Conservation (phyloP, 2,888 invertebrate species). For the Mythimna loreyi region DNA sequence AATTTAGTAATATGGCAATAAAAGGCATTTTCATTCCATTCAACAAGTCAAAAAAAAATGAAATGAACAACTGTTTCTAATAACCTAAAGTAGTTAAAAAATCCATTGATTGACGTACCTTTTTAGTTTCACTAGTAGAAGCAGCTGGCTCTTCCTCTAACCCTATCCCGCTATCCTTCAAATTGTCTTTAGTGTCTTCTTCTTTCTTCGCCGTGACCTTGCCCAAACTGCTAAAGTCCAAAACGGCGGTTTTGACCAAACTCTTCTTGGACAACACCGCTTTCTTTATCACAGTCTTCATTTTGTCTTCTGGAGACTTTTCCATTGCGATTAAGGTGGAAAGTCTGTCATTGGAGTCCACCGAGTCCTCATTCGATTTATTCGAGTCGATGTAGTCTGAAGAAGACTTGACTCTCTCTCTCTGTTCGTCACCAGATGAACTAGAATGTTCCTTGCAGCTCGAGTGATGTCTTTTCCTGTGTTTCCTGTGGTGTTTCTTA, state of each 20-base stretch:
- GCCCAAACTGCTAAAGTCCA: conserved; percentile 83
- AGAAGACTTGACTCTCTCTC: conserved; percentile 81
- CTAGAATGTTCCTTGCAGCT: conserved; percentile 87
- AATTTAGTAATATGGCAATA: too few species aligned
- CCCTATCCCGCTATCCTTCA: conserved; percentile 86
- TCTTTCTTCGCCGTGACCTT: conserved; percentile 78
- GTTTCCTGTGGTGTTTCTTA: conserved; percentile 95
- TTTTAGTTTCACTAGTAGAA: conserved; percentile 79
- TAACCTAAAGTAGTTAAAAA: too few species aligned
- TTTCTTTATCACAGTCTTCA: conserved; percentile 87
- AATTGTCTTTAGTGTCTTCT: conserved; percentile 79
- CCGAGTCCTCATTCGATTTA: conserved; percentile 87
- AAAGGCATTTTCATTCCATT: too few species aligned
- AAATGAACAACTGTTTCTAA: too few species aligned
- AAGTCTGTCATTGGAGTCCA: conserved; percentile 81
- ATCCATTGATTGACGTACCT: conserved; percentile 71
- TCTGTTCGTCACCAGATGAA: conserved; percentile 89
- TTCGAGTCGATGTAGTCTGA: conserved; percentile 85
- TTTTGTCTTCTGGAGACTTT: conserved; percentile 83
- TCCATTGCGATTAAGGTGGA: conserved; percentile 83
- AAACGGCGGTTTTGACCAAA: conserved; percentile 82
- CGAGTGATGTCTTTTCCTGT: conserved; percentile 93
- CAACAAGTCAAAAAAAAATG: too few species aligned
- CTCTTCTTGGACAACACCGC: conserved; percentile 82
- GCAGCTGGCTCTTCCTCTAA: conserved; percentile 79